Conservation (phyloP, 2,888 invertebrate species). For the Pristionchus japonicus region DNA sequence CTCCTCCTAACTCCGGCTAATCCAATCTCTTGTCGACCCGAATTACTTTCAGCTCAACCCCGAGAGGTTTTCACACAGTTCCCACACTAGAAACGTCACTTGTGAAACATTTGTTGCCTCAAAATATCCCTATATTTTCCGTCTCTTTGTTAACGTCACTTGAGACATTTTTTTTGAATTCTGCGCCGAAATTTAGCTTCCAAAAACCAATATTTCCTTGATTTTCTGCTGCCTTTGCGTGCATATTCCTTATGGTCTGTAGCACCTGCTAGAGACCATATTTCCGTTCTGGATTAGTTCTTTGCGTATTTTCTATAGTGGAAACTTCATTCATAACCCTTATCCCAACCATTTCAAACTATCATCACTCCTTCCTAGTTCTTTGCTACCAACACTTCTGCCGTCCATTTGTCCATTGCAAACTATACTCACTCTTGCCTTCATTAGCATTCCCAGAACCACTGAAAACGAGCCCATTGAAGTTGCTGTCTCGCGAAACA, state of each 20-base stretch:
- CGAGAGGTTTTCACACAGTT: neutral
- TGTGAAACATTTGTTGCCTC: neutral
- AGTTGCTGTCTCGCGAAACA: neutral
- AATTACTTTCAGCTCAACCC: slow-evolving; percentile 7
- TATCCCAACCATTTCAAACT: neutral
- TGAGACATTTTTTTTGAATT: neutral
- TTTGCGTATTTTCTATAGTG: too few relatives aligned
- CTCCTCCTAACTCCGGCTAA: neutral
- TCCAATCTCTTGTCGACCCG: neutral
- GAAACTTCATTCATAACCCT: too few relatives aligned
- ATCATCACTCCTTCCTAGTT: neutral
- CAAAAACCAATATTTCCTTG: too few relatives aligned
- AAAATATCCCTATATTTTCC: neutral
- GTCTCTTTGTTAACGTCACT: neutral
- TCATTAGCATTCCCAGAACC: neutral
- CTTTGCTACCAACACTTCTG: too few relatives aligned
- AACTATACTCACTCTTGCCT: neutral
- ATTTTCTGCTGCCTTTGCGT: too few relatives aligned
- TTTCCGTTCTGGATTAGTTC: too few relatives aligned
- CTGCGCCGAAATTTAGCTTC: neutral
- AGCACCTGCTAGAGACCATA: too few relatives aligned
- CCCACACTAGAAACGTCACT: neutral
- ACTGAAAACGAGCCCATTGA: neutral
- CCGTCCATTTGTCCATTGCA: neutral
- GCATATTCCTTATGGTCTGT: too few relatives aligned